These are phyloP conservation scores for Zygogramma bicolorata DNA, from an alignment of 2,888 invertebrate genomes.

Conservation along the genomic window DNA sequence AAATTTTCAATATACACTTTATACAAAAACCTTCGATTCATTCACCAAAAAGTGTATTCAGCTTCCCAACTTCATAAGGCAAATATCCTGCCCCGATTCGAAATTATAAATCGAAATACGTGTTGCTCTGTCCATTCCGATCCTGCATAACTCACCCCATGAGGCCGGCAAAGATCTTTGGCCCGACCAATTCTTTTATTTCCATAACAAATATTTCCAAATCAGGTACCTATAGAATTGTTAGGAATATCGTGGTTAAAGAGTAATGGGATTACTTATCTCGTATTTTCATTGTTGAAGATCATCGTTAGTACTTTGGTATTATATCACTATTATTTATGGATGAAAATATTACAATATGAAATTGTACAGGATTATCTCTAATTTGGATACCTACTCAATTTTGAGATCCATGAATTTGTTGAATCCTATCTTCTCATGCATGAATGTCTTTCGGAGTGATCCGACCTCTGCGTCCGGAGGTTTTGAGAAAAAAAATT, in stretches of 20 bases:
- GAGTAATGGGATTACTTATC: conserved; percentile 38
- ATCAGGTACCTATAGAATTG: conserved; percentile 27
- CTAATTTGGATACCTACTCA: background rate
- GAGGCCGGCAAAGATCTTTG: conserved; percentile 38
- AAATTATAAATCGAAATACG: too few species aligned
- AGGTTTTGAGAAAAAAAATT: too few species aligned
- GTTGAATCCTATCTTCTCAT: background rate
- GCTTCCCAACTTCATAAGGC: too few species aligned
- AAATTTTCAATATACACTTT: too few species aligned
- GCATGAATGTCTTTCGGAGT: too few species aligned
- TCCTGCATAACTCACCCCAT: conserved; percentile 19
- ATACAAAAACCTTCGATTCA: too few species aligned
- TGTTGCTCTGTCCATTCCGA: conserved; percentile 8
- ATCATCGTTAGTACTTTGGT: conserved; percentile 28
- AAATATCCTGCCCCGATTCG: too few species aligned
- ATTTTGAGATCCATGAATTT: background rate
- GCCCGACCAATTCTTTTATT: conserved; percentile 38
- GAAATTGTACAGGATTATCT: background rate
- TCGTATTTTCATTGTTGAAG: conserved; percentile 24
- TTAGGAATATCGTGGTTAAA: conserved; percentile 19
- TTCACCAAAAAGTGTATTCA: too few species aligned
- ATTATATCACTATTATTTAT: conserved; percentile 15
- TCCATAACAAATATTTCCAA: conserved; percentile 12
- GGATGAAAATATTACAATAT: background rate
- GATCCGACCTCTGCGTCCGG: too few species aligned